Percentiles rank a stretch among this genome's conserved stretches.
These are phyloP conservation scores for Ceratothoa steindachneri DNA, from an alignment of 2,888 invertebrate species.

Conservation along the genomic window DNA sequence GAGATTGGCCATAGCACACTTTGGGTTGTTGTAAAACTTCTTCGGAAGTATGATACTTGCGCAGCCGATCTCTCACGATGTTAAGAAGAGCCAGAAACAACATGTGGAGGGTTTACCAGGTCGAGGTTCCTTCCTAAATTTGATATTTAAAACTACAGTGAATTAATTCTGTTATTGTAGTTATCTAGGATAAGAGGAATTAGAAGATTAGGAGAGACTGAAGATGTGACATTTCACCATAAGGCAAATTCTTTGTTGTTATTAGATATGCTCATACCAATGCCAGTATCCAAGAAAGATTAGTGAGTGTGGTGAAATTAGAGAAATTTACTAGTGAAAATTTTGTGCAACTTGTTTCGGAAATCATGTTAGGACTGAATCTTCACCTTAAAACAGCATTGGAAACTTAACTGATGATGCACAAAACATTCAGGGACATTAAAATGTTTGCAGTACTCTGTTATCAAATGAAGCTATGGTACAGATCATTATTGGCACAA, in stretches of 20 bases:
- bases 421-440: not conserved
- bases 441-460: not conserved
- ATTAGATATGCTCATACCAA: not conserved
- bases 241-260: not conserved
- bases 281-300: not conserved
- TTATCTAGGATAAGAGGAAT: not conserved
- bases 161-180: not conserved
- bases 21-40: too few species aligned
- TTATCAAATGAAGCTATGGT: not conserved
- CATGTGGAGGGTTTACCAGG: not conserved
- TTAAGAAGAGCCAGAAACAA: not conserved
- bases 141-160: too few species aligned
- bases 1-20: not conserved
- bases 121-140: not conserved
- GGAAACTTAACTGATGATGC: not conserved
- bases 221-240: not conserved
- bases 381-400: not conserved
- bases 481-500: too few species aligned
- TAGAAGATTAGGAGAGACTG: not conserved
- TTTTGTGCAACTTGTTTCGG: not conserved
- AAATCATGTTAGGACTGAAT: not conserved
- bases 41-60: too few species aligned
- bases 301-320: not conserved
- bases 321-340: not conserved
- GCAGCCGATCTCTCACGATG: not conserved